Evolutionary conservation across 2,888 invertebrate species (phyloP).

Genomic region (Anaspis maculata): DNA sequence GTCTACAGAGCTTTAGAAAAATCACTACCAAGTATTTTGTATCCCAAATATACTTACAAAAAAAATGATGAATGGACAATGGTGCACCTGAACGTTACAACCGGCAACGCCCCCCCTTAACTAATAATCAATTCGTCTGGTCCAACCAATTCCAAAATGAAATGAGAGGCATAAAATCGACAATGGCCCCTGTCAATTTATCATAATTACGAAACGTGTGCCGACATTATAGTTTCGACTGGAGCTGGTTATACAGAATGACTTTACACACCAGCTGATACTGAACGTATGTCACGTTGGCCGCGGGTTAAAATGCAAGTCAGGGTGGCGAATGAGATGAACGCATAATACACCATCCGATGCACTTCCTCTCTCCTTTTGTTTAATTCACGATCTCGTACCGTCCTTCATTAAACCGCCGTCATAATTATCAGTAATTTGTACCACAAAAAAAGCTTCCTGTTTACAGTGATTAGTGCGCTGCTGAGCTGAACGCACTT

Average conservation of each 20-base stretch:
- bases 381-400: no score
- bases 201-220: conserved; percentile 27
- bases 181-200: conserved; percentile 26
- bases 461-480: no score
- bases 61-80: no score
- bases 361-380: conserved; percentile 22
- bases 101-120: no score
- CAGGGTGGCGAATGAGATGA: conserved; percentile 29
- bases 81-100: no score
- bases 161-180: conserved; percentile 26
- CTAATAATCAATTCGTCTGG: no score
- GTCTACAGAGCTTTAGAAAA: no score
- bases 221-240: conserved; percentile 18
- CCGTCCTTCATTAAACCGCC: no score
- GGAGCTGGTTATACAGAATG: conserved; percentile 24
- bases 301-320: conserved; percentile 28
- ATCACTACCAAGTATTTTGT: no score
- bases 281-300: conserved; percentile 21
- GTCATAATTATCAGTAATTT: no score
- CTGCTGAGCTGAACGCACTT: background rate
- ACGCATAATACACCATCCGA: conserved; percentile 11
- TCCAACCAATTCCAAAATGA: conserved; percentile 10
- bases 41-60: no score
- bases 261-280: conserved; percentile 20
- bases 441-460: no score